Conservation (phyloP, 2,888 invertebrate genomes). For the Quadroppia sp. region DNA sequence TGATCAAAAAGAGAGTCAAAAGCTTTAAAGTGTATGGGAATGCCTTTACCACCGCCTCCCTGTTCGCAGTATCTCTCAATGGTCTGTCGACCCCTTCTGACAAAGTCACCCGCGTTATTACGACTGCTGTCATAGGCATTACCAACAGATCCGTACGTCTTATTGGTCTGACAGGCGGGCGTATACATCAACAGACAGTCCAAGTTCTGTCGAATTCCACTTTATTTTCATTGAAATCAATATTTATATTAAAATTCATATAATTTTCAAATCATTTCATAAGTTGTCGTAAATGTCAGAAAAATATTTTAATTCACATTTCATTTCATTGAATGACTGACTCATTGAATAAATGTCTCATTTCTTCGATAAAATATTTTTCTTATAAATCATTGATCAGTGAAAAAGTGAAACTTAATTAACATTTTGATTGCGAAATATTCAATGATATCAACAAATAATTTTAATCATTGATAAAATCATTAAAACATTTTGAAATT, state of each 20-base stretch:
- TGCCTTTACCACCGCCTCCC: slow-evolving; percentile 5
- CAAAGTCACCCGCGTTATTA: slow-evolving; percentile 16
- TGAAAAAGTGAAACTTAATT: no score
- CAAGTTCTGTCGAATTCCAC: slow-evolving; percentile 31
- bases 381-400: no score
- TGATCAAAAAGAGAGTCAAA: not conserved
- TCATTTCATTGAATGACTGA: not conserved
- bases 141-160: not conserved
- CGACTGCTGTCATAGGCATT: not conserved
- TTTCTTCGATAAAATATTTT: no score
- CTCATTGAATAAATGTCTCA: no score
- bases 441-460: no score
- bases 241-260: not conserved
- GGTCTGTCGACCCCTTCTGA: slow-evolving; percentile 16
- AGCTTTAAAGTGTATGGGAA: not conserved
- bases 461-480: not conserved
- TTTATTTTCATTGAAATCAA: no score
- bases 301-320: not conserved
- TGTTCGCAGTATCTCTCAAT: slow-evolving; percentile 36
- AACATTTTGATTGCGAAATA: no score
- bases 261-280: not conserved
- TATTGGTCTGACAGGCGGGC: slow-evolving; percentile 5
- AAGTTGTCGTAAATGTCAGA: not conserved
- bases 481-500: no score
- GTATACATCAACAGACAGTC: slow-evolving; percentile 35